phyloP scores from a whole-genome alignment of 2,888 invertebrate species.

The Acleris sparsana region DNA sequence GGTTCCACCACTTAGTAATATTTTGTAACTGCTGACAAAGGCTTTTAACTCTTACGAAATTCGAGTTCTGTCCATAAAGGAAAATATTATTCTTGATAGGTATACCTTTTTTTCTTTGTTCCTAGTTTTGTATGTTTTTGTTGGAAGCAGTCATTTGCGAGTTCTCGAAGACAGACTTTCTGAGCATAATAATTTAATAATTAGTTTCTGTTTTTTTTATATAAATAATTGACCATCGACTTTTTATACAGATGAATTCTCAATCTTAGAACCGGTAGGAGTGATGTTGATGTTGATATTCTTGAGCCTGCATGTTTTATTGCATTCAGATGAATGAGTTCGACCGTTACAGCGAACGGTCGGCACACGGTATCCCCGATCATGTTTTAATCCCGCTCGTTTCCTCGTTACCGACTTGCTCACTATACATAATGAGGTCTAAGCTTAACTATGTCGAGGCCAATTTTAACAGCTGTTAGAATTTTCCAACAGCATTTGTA shows the following conservation, averaged over 20 bases:
- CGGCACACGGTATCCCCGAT: neutral
- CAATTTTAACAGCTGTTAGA: slow-evolving; percentile 43
- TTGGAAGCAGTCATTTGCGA: too few species aligned
- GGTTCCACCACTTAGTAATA: slow-evolving; percentile 23
- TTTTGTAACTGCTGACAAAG: slow-evolving; percentile 34
- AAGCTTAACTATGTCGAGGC: slow-evolving; percentile 70
- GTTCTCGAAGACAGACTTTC: too few species aligned
- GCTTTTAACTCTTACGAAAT: slow-evolving; percentile 17
- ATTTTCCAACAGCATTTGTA: slow-evolving; percentile 38
- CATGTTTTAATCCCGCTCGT: neutral
- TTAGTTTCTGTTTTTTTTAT: too few species aligned
- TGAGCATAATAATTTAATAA: too few species aligned
- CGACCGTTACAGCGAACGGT: slow-evolving; percentile 30
- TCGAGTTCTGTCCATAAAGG: neutral
- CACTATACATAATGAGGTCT: slow-evolving; percentile 59
- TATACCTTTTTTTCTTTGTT: too few species aligned
- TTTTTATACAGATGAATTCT: neutral
- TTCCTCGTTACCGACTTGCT: slow-evolving; percentile 56
- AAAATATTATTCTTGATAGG: too few species aligned
- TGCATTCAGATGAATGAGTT: slow-evolving; percentile 29
- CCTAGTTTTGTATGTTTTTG: too few species aligned
- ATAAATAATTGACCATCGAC: too few species aligned
- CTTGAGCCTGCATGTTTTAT: slow-evolving; percentile 18
- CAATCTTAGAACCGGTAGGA: neutral
- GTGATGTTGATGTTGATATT: slow-evolving; percentile 4